A percentile compares a stretch with the other conserved stretches of the same genome.
Evolutionary conservation across 2,888 invertebrate genomes (phyloP).

Genomic region (Lasioglossum lativentre): DNA sequence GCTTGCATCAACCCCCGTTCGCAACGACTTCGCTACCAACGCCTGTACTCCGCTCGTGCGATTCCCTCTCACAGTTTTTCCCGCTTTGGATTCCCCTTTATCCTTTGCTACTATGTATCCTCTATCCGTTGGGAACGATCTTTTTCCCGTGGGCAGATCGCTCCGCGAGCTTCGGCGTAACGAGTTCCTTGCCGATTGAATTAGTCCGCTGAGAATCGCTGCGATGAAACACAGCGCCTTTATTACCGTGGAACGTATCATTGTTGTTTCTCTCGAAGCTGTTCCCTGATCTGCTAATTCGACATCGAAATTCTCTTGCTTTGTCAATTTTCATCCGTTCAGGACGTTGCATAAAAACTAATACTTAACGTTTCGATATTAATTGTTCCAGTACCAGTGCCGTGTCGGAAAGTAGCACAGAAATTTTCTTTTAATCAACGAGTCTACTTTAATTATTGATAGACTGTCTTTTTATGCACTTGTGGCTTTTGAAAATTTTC

Average conservation of each 20-base stretch:
- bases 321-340: not conserved
- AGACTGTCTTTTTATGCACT: no score
- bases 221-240: constrained; percentile 13
- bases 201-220: constrained; percentile 25
- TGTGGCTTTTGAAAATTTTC: no score
- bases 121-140: not conserved
- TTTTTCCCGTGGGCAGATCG: not conserved
- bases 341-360: no score
- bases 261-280: not conserved
- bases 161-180: not conserved
- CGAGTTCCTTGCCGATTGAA: constrained; percentile 33
- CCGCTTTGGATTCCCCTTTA: not conserved
- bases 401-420: no score
- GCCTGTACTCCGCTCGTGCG: not conserved
- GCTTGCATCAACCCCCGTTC: constrained; percentile 62
- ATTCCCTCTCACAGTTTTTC: not conserved
- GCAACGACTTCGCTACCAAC: constrained; percentile 46
- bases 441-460: not conserved
- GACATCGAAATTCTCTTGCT: not conserved
- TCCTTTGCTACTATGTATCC: not conserved
- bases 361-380: no score
- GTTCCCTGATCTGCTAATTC: not conserved
- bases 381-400: not conserved
- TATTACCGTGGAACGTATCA: constrained; percentile 8
- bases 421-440: not conserved